Evolutionary conservation across 23 tunicate genomes (phyloP), one percentile per base, ranked within the genome.

Genomic region (Halocynthia roretzi): DNA sequence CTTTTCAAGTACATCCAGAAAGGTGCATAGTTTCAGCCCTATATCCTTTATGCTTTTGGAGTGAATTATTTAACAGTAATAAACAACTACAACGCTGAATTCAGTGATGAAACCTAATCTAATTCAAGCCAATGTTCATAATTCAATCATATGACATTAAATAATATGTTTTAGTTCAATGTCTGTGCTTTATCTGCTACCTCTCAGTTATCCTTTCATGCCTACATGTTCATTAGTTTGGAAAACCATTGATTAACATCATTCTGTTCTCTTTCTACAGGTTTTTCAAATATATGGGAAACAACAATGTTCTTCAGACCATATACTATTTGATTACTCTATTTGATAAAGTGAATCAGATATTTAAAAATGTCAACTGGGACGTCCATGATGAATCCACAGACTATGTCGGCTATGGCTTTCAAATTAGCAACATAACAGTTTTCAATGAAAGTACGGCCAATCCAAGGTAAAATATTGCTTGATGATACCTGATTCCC

Each of bases 331-430:
- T 92, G 48, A 82, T 86, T 51, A 86, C 73, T 53, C 80, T 83
- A 7, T 79, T 92, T 10, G 98, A 83, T 56, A 58, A 85, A 9
- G 98, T 92, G 57, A 92, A 92, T 70, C 61, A 66, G 14, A 83
- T 86, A 52, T 92, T 82, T 81, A 83, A 92, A 54, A 68, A 12
- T 0, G 86, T 92, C 9, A 66, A 86, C 60, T 92, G 98, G 98
- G 82, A 62, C 18, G 77, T n/a, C 8, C 80, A 75, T 7, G 48
- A 62, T 14, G 76, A 31, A 20, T 31, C 56, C 6, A 81, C 75
- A 7, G 75, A 61, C 18, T 85, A 82, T 62, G 58, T 10, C 0
- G 97, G 97, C 65, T 91, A 81, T 50, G 90, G 90, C 31, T 91
- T 91, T 62, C 97, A 91, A 78, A 91, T 91, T 50, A 60, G 76